Evolutionary conservation across 2,797 vertebrate genomes (phyloP), one percentile per base, ranked within the genome.

Genomic region (Amblyraja radiata): DNA sequence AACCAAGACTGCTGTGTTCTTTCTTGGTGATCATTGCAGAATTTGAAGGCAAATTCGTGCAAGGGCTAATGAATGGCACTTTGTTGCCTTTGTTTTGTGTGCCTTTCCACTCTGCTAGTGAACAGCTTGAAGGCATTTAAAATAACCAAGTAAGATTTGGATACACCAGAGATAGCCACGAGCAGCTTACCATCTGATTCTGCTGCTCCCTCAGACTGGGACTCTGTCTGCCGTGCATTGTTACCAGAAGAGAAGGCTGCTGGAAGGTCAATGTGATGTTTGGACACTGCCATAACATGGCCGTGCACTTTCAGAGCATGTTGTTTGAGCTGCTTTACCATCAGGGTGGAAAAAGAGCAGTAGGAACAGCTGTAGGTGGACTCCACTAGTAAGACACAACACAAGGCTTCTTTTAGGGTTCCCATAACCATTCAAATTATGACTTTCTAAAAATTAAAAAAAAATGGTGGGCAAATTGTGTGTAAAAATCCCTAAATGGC

Each of bases 251-350:
- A 96, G 68, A 98, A 97, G 88, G 97, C 96, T 93, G 97, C 96
- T 94, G 98, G 97, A 94, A 96, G 97, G 94, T 97, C 97, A 61
- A 98, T 97, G 88, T 98, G 96, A 81, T 98, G 97, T 96, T 97
- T 98, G 94, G 97, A 96, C 93, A 99, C 97, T 94, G 98, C 98
- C 95, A 99, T 96, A 93, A 96, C 96, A 96, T 99, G 98, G 79
- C 98, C 98, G 46, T 99, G 99, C 95, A 97, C 98, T 96, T 96
- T 98, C 96, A 99, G 97, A 90, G 98, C 98, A 94, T 99, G 99
- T 95, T 99, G 98, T 97, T 98, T 99, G 96, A 99, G 97, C 96
- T 98, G 98, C 96, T 97, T 98, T 97, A 99, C 98, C 96, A 98
- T 99, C 97, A 98, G 97, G 93, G 98, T 98, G 96, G 98, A 98